Percentiles rank a stretch among this genome's conserved stretches.
These are phyloP conservation scores for Ambastaia sidthimunki DNA, from an alignment of 2,797 vertebrate genomes.

Conservation along the genomic window DNA sequence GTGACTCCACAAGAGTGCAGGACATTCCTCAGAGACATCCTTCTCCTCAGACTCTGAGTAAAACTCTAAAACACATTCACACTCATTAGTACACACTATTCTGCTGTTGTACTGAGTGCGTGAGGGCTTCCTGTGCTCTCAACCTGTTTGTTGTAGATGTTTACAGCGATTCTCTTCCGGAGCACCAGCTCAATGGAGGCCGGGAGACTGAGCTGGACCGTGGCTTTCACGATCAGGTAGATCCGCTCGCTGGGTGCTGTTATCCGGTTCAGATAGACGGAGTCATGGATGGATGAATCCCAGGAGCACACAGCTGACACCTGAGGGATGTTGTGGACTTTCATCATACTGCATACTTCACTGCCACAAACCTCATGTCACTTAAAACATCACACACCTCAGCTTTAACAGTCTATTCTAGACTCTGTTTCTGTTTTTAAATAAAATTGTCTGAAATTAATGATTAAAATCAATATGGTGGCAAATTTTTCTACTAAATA, in stretches of 20 bases:
- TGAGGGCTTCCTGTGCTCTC: not conserved
- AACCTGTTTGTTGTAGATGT: conserved; percentile 99
- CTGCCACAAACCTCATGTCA: too few relatives aligned
- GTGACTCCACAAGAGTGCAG: conserved; percentile 91
- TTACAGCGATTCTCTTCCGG: conserved; percentile 94
- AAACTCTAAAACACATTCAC: conserved; percentile 83
- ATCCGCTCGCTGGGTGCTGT: conserved; percentile 92
- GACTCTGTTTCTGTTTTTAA: too few relatives aligned
- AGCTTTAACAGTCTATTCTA: too few relatives aligned
- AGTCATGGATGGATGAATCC: conserved; percentile 98
- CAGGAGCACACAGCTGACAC: conserved; percentile 92
- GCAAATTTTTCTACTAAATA: too few relatives aligned
- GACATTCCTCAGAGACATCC: conserved; percentile 94
- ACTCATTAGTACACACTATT: not conserved
- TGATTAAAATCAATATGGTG: too few relatives aligned
- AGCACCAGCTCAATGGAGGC: conserved; percentile 94
- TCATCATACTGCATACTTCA: too few relatives aligned
- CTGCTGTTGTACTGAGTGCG: not conserved
- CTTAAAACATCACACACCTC: too few relatives aligned
- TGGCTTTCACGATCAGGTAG: conserved; percentile 94
- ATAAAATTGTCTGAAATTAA: too few relatives aligned
- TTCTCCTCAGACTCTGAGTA: conserved; percentile 96
- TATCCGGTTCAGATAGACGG: conserved; percentile 90
- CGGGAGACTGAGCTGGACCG: conserved; percentile 95
- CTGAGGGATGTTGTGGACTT: conserved; percentile 64